Percentiles rank a stretch among this genome's conserved stretches.
Evolutionary conservation across 2,113 vertebrate genomes (phyloP).

Genomic region (Macquaria ambigua): DNA sequence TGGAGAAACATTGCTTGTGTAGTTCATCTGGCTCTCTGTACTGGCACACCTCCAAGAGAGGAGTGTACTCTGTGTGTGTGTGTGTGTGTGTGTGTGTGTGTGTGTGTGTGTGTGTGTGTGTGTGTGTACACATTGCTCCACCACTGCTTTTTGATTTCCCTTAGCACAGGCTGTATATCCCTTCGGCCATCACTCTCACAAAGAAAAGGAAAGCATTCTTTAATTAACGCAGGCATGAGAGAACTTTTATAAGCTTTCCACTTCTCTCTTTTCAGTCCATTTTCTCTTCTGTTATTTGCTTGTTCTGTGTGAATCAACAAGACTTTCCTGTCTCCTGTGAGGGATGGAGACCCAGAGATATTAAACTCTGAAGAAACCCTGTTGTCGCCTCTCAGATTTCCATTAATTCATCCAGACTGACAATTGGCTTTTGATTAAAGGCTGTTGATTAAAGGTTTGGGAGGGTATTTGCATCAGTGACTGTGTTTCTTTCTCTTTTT

Average conservation of each 20-base stretch:
- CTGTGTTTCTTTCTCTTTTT: constrained; percentile 18
- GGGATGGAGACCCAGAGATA: constrained; percentile 20
- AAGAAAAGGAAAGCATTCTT: constrained; percentile 51
- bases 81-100: constrained; percentile 16
- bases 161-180: constrained; percentile 21
- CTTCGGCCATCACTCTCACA: constrained; percentile 31
- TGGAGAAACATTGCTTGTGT: constrained; percentile 33
- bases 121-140: constrained; percentile 26
- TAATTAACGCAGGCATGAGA: constrained; percentile 46
- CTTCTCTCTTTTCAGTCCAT: constrained; percentile 1
- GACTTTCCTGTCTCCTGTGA: neutral
- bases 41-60: constrained; percentile 44
- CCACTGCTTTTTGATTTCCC: constrained; percentile 54
- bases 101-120: constrained; percentile 16
- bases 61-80: neutral
- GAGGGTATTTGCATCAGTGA: constrained; percentile 50
- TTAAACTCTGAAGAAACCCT: constrained; percentile 17
- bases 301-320: constrained; percentile 7
- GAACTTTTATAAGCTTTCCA: constrained; percentile 29
- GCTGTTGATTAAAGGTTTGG: constrained; percentile 62
- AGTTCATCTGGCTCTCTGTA: constrained; percentile 22
- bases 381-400: constrained; percentile 37
- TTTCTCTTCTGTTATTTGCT: constrained; percentile 22
- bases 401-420: constrained; percentile 52
- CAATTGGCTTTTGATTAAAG: constrained; percentile 73